Conservation (phyloP, 2,797 vertebrate species). For the Uromys caudimaculatus region DNA sequence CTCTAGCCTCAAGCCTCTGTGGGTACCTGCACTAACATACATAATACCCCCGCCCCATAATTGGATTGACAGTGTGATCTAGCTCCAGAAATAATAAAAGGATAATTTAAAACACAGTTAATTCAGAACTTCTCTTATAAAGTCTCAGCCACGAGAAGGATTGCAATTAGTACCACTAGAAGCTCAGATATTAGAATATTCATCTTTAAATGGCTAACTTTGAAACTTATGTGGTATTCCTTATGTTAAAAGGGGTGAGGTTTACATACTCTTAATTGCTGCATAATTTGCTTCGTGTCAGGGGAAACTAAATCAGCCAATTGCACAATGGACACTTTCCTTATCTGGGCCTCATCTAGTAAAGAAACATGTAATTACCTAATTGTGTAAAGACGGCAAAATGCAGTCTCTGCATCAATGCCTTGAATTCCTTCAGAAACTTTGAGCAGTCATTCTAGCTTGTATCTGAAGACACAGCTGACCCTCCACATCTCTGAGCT, state of each 20-base stretch:
- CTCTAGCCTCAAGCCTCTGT: neutral
- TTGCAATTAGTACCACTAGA: neutral
- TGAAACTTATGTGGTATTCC: neutral
- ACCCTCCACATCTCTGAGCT: neutral
- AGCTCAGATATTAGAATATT: neutral
- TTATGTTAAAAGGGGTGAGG: conserved; percentile 4
- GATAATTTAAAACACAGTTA: neutral
- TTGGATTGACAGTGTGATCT: neutral
- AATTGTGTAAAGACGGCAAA: conserved; percentile 55
- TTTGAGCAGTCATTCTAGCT: conserved; percentile 71
- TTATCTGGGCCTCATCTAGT: conserved; percentile 49
- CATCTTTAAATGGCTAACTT: neutral
- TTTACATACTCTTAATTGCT: conserved; percentile 39
- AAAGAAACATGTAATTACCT: conserved; percentile 72
- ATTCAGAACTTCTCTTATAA: neutral
- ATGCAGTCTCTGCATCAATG: conserved; percentile 58
- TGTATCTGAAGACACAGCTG: conserved; percentile 57
- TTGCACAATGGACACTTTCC: conserved; percentile 40
- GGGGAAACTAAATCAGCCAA: conserved; percentile 60
- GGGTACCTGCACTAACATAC: neutral
- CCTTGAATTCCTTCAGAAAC: conserved; percentile 74
- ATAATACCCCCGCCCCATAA: too few relatives aligned
- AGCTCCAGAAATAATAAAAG: conserved; percentile 10
- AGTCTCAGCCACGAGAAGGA: neutral
- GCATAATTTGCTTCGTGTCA: conserved; percentile 36